Evolutionary conservation across 2,113 vertebrate genomes (phyloP).

Genomic region (Larimichthys crocea): DNA sequence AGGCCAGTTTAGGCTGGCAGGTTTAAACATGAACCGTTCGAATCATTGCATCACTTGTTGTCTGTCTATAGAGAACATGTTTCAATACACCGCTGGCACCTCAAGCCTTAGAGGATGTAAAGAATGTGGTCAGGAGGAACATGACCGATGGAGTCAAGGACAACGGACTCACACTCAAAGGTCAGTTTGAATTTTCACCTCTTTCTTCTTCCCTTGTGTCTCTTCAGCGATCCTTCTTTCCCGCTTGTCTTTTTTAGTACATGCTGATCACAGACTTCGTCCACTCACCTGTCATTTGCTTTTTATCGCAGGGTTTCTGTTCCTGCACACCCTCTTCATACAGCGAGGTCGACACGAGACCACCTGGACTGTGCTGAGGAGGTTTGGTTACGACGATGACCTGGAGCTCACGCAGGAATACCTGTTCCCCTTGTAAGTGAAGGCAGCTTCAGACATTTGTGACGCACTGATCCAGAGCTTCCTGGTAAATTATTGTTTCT

Average conservation of each 20-base stretch:
- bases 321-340: conserved; percentile 98
- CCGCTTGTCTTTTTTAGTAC: background rate
- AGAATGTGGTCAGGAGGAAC: conserved; percentile 98
- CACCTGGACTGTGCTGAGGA: conserved; percentile 96
- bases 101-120: conserved; percentile 97
- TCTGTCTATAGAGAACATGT: conserved; percentile 90
- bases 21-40: background rate
- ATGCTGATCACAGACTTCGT: background rate
- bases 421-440: conserved; percentile 92
- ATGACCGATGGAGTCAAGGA: conserved; percentile 94
- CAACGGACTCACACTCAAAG: conserved; percentile 96
- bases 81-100: conserved; percentile 98
- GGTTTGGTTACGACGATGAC: conserved; percentile 97
- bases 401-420: conserved; percentile 97
- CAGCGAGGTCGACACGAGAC: conserved; percentile 98
- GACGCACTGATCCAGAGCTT: background rate
- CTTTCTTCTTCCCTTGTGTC: background rate
- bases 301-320: conserved; percentile 91
- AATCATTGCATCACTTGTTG: background rate
- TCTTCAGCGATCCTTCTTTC: background rate
- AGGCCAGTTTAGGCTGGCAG: background rate
- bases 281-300: background rate
- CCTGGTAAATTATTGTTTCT: conserved; percentile 8
- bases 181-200: conserved; percentile 72
- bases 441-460: background rate